These are phyloP conservation scores for Blomia tropicalis DNA, from an alignment of 2,888 invertebrate genomes.

Conservation along the genomic window DNA sequence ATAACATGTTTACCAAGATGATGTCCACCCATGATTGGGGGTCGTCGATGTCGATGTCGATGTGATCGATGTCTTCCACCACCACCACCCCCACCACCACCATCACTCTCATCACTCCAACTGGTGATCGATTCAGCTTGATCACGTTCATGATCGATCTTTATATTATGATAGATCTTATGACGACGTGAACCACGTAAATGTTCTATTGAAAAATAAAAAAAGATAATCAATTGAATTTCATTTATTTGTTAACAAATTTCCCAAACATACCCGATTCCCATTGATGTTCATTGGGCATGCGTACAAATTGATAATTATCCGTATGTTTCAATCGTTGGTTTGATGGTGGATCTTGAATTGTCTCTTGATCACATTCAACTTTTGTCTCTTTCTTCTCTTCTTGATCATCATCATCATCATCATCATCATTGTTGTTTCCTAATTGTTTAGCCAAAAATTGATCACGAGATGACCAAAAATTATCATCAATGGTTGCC, in stretches of 20 bases:
- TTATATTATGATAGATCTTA: not conserved
- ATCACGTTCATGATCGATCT: not conserved
- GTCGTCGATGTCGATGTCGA: too few species aligned
- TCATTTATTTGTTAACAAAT: not conserved
- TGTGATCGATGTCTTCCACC: too few species aligned
- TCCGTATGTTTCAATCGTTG: not conserved
- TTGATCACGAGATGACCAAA: constrained; percentile 6
- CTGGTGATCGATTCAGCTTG: constrained; percentile 1
- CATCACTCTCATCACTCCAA: not conserved
- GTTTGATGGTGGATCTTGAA: not conserved
- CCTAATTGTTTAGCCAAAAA: not conserved
- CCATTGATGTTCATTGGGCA: constrained; percentile 9
- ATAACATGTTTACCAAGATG: not conserved
- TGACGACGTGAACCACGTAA: not conserved
- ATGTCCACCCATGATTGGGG: too few species aligned
- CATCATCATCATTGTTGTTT: not conserved
- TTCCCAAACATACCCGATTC: not conserved
- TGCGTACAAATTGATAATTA: constrained; percentile 7
- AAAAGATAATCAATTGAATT: not conserved
- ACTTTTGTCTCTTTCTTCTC: not conserved
- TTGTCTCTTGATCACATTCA: not conserved
- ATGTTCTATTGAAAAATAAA: not conserved
- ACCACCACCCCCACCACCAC: too few species aligned
- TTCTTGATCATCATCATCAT: not conserved
- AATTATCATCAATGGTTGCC: not conserved